phyloP scores from a whole-genome alignment of 1,140 invertebrate species.

The Achatina immaculata region DNA sequence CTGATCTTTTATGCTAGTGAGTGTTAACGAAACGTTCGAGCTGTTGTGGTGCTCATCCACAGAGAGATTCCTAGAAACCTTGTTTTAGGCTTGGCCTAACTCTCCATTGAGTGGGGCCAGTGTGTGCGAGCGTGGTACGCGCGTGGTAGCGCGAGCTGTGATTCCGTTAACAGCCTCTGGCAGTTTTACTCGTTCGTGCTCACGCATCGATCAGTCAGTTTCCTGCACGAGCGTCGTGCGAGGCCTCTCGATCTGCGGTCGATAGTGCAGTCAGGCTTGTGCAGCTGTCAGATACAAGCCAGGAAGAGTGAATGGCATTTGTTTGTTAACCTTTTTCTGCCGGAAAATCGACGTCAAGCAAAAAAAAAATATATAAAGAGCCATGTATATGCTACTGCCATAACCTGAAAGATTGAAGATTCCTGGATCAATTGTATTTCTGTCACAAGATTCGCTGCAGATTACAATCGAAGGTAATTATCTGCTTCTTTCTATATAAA shows the following conservation, averaged over 20 bases:
- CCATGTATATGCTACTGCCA: neutral
- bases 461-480: conserved; percentile 10
- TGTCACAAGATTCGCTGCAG: neutral
- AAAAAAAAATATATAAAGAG: neutral
- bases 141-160: neutral
- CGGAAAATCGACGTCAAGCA: neutral
- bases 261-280: neutral
- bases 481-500: neutral
- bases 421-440: conserved; percentile 7
- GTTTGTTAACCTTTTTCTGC: neutral
- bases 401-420: neutral
- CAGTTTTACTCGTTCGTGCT: neutral
- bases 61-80: too few relatives aligned
- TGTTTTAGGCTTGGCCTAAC: too few relatives aligned
- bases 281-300: neutral
- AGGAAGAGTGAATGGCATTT: neutral
- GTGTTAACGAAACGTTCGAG: too few relatives aligned
- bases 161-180: neutral
- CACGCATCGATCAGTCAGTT: neutral
- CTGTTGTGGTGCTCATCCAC: too few relatives aligned
- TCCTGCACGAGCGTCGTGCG: neutral
- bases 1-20: too few relatives aligned
- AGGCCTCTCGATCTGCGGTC: neutral
- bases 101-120: too few relatives aligned
- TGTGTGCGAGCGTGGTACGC: neutral